Evolutionary conservation across 2,113 vertebrate species (phyloP).

Genomic region (Mobula hypostoma): DNA sequence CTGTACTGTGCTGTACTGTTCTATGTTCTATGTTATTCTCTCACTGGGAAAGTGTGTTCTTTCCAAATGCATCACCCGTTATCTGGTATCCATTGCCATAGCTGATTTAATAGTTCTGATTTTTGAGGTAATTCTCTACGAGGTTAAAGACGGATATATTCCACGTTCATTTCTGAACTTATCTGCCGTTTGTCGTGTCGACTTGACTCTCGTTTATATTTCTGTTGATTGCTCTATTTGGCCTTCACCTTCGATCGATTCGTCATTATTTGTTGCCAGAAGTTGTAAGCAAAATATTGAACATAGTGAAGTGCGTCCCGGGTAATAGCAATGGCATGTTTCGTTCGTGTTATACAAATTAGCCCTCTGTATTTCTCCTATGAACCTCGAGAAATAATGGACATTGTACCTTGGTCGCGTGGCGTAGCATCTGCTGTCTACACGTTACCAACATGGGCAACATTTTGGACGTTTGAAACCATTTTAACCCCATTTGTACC

Average conservation of each 20-base stretch:
- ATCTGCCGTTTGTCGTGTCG: background rate
- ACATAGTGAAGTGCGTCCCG: no score
- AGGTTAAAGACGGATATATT: background rate
- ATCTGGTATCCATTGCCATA: no score
- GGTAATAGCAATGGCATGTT: background rate
- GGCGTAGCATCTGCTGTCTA: no score
- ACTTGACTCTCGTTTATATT: background rate
- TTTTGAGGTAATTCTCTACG: background rate
- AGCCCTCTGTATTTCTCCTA: background rate
- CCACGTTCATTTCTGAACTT: background rate
- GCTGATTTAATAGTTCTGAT: no score
- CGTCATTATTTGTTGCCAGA: background rate
- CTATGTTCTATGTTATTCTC: no score
- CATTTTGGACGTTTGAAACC: no score
- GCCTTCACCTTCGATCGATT: background rate
- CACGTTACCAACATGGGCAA: no score
- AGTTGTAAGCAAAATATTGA: background rate
- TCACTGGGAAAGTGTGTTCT: no score
- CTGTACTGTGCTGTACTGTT: no score
- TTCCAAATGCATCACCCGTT: no score
- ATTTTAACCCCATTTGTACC: no score
- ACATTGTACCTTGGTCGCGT: no score
- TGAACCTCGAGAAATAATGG: background rate
- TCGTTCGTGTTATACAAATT: background rate
- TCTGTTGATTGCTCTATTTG: background rate